Percentiles rank a stretch among this genome's conserved stretches.
These are phyloP conservation scores for Telenomus remus DNA, from an alignment of 1,140 invertebrate genomes.

Conservation along the genomic window DNA sequence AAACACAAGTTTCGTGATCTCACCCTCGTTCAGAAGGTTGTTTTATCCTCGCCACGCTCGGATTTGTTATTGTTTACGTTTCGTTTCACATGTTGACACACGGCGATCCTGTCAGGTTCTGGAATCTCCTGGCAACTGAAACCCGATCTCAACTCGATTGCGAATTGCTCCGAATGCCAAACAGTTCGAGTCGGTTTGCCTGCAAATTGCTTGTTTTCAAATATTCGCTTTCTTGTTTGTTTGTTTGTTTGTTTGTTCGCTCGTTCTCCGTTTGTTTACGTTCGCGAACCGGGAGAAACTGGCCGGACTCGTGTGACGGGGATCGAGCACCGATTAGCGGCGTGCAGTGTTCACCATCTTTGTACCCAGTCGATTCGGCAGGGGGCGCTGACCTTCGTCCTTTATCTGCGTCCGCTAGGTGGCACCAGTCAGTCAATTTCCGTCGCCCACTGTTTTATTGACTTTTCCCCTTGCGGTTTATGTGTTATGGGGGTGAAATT, in stretches of 20 bases:
- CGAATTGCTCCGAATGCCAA: no score
- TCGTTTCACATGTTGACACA: no score
- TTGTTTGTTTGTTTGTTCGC: neutral
- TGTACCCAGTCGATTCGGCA: slow-evolving; percentile 2
- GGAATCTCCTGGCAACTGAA: no score
- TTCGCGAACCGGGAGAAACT: neutral
- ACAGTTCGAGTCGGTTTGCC: no score
- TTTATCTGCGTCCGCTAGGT: neutral
- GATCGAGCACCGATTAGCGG: slow-evolving; percentile 9
- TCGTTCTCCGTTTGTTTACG: slow-evolving; percentile 3
- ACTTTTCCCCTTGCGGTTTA: slow-evolving; percentile 13
- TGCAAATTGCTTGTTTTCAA: neutral
- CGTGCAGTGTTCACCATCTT: slow-evolving; percentile 4
- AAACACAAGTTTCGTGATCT: no score
- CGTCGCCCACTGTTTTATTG: slow-evolving; percentile 12
- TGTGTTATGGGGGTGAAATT: slow-evolving; percentile 1
- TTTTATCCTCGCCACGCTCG: no score
- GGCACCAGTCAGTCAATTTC: neutral
- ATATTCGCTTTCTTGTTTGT: neutral
- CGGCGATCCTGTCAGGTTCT: no score
- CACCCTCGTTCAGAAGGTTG: no score
- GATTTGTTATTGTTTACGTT: no score
- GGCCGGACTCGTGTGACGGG: neutral
- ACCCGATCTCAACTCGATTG: no score
- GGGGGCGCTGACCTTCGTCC: neutral